Percentiles rank a stretch among this genome's conserved stretches.
Evolutionary conservation across 1,140 invertebrate genomes (phyloP).

Genomic region (Bombus turneri): DNA sequence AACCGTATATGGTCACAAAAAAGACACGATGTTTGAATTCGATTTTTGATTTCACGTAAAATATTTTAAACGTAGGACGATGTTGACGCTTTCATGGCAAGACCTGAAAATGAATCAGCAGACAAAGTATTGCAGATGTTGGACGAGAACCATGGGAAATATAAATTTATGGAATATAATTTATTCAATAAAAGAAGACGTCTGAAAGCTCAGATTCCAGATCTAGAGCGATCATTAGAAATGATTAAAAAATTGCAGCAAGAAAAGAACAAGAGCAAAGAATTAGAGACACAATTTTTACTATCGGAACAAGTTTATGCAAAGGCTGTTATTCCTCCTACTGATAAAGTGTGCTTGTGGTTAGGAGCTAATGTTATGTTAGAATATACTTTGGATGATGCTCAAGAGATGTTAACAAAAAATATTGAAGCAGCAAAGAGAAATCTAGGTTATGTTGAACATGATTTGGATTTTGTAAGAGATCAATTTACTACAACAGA

Average conservation of each 20-base stretch:
- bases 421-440: conserved; percentile 94
- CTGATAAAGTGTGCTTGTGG: conserved; percentile 98
- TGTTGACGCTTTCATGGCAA: conserved; percentile 96
- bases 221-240: conserved; percentile 94
- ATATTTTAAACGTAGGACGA: conserved; percentile 89
- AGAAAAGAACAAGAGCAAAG: conserved; percentile 87
- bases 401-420: conserved; percentile 91
- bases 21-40: neutral
- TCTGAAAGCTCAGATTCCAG: conserved; percentile 95
- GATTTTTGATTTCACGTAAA: neutral
- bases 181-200: conserved; percentile 91
- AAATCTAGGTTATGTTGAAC: conserved; percentile 92
- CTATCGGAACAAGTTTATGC: conserved; percentile 98
- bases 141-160: conserved; percentile 97
- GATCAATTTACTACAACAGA: conserved; percentile 99
- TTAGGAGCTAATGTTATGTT: conserved; percentile 99
- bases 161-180: conserved; percentile 98
- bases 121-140: conserved; percentile 92
- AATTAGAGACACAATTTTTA: conserved; percentile 95
- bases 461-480: conserved; percentile 95
- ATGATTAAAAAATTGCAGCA: conserved; percentile 95
- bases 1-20: conserved; percentile 57
- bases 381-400: conserved; percentile 97
- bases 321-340: conserved; percentile 94
- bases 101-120: conserved; percentile 90